Base-by-base conservation (phyloP, 2,113 vertebrate genomes). In the Heterotis niloticus region DNA sequence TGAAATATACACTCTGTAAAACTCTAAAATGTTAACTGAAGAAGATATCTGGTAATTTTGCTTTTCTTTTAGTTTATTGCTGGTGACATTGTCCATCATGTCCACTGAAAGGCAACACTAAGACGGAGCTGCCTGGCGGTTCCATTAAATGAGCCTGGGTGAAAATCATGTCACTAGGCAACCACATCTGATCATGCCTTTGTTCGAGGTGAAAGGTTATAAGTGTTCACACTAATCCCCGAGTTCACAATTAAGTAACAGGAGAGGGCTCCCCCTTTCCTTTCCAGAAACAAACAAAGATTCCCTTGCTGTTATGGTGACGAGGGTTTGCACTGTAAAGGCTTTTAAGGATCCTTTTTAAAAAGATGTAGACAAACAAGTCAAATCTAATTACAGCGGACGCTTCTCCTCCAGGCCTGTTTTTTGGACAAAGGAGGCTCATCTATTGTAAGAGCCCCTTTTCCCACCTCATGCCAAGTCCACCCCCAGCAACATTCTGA, bases 201-300 rank as follows among this genome's bases (percentile, higher is more conserved):
- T 97, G 95, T 96, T 88, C 79, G 56, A 76, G 94, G 94, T 95
- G 95, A 96, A 94, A 95, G 95, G 95, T 95, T 94, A 95, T 94
- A 95, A 93, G 95, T 93, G 93, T 93, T 92, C 90, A 87, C 91
- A 86, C 94, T 96, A 96, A 96, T 96, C 95, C 90, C 90, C 92
- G 91, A 92, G 91, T 94, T 91, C 90, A 95, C 94, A 94, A 95
- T 94, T 93, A 94, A 93, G 92, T 90, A 93, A 94, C 94, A 93
- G 90, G 92, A 90, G 92, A 90, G 85, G 86, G 90, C 91, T 90
- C 92, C 84, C 81, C 86, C 75, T 69, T 83, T 85, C 85, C 87
- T 86, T 85, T 66, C 88, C 66, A 65, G 88, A 89, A 89, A 90
- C 87, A 91, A 93, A 92, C 69, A 81, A 89, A 89, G 85, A 89